These are phyloP conservation scores for Zaprionus lineosus DNA, from an alignment of 2,888 invertebrate species.

Conservation along the genomic window DNA sequence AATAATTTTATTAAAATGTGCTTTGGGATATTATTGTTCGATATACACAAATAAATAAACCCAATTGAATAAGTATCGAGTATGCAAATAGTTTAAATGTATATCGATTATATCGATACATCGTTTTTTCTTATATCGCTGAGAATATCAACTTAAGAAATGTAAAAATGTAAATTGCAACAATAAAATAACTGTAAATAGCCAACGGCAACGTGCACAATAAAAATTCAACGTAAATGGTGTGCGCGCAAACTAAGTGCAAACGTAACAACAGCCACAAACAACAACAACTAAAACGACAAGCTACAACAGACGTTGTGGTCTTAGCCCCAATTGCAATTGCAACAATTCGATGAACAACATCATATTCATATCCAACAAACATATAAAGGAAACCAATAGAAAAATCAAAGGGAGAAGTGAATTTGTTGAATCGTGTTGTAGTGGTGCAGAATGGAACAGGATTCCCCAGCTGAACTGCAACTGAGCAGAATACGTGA, in stretches of 20 bases:
- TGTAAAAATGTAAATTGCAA: constrained; percentile 69
- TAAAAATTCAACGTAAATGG: constrained; percentile 45
- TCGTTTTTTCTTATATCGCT: constrained; percentile 47
- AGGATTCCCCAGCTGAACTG: constrained; percentile 79
- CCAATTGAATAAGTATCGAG: constrained; percentile 34
- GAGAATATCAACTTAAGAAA: constrained; percentile 65
- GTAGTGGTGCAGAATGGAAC: constrained; percentile 77
- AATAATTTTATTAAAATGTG: background rate
- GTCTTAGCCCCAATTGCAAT: constrained; percentile 62
- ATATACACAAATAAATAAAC: background rate
- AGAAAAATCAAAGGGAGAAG: constrained; percentile 50
- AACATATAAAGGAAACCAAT: constrained; percentile 37
- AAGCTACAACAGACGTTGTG: constrained; percentile 45
- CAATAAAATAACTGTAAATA: constrained; percentile 57
- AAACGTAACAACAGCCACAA: constrained; percentile 50
- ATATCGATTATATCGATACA: constrained; percentile 45
- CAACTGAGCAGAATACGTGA: constrained; percentile 81
- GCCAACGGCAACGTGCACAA: constrained; percentile 48
- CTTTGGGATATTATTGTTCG: background rate
- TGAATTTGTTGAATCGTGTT: constrained; percentile 41
- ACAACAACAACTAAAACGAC: constrained; percentile 31
- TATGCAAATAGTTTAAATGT: background rate
- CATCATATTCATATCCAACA: constrained; percentile 43
- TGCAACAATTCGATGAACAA: constrained; percentile 69
- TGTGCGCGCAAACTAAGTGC: constrained; percentile 57